These are phyloP conservation scores for Petrocephalus sullivani DNA, from an alignment of 2,797 vertebrate genomes.

Conservation along the genomic window DNA sequence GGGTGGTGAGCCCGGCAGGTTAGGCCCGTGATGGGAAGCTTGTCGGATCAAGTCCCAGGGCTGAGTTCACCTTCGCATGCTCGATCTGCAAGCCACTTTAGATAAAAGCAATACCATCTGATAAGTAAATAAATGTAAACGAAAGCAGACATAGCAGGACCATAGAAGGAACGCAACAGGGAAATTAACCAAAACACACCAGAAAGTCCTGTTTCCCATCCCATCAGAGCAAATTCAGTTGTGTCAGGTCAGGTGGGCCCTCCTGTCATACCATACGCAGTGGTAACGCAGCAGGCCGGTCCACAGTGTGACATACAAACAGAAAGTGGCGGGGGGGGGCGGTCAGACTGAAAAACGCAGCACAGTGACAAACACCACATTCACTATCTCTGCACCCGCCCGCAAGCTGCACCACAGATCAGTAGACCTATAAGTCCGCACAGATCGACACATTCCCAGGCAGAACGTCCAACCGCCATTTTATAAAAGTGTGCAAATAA, in stretches of 20 bases:
- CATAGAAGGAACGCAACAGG: background rate
- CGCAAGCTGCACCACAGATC: background rate
- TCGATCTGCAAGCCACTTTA: background rate
- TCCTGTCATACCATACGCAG: background rate
- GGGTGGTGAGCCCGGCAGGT: background rate
- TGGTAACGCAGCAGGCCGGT: background rate
- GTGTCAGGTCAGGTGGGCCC: background rate
- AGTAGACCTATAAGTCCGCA: background rate
- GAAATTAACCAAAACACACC: background rate
- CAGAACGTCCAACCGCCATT: too few species aligned
- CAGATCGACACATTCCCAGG: background rate
- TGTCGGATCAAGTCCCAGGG: background rate
- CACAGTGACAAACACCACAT: background rate
- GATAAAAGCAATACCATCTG: background rate
- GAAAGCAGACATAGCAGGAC: background rate
- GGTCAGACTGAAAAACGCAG: background rate
- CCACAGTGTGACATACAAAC: background rate
- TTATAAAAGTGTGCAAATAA: background rate
- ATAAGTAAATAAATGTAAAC: background rate
- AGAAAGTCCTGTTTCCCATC: background rate
- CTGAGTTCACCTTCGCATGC: background rate
- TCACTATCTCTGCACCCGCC: background rate
- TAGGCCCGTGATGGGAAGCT: background rate
- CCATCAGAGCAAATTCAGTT: background rate
- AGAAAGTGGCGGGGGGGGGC: background rate